Conservation (phyloP, 2,113 vertebrate species). For the Misgurnus anguillicaudatus region DNA sequence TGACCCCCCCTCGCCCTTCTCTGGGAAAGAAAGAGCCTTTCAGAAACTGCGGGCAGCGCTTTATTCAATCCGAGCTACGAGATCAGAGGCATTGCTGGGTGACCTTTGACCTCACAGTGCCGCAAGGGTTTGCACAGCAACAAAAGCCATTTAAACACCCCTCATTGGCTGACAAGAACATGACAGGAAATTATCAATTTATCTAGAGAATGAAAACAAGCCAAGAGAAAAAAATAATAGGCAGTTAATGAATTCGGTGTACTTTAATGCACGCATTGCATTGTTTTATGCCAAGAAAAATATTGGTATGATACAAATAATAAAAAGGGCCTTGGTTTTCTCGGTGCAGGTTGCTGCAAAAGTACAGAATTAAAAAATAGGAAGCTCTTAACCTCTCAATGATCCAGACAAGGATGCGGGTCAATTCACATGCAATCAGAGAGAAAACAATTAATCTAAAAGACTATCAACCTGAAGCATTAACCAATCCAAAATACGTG, state of each 20-base stretch:
- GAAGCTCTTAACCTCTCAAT: conserved; percentile 33
- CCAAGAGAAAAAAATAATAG: background rate
- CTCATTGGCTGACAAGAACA: conserved; percentile 39
- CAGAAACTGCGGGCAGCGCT: conserved; percentile 40
- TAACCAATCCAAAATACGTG: background rate
- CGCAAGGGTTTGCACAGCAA: conserved; percentile 39
- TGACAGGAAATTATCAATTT: conserved; percentile 31
- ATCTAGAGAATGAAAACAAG: conserved; percentile 16
- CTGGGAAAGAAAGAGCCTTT: conserved; percentile 48
- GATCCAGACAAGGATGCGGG: background rate
- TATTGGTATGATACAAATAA: background rate
- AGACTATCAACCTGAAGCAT: too few species aligned
- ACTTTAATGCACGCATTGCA: background rate
- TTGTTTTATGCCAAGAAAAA: conserved; percentile 7
- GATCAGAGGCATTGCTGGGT: conserved; percentile 44
- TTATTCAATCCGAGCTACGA: conserved; percentile 31
- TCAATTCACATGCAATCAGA: conserved; percentile 6
- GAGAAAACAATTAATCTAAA: too few species aligned
- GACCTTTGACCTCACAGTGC: conserved; percentile 46
- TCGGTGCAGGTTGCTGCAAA: conserved; percentile 17
- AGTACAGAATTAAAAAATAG: background rate
- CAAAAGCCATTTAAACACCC: conserved; percentile 49
- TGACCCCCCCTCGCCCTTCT: conserved; percentile 28
- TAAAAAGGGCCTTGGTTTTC: background rate
- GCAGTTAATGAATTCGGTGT: background rate